Evolutionary conservation across 2,888 invertebrate species (phyloP).

Genomic region (Oligia latruncula): DNA sequence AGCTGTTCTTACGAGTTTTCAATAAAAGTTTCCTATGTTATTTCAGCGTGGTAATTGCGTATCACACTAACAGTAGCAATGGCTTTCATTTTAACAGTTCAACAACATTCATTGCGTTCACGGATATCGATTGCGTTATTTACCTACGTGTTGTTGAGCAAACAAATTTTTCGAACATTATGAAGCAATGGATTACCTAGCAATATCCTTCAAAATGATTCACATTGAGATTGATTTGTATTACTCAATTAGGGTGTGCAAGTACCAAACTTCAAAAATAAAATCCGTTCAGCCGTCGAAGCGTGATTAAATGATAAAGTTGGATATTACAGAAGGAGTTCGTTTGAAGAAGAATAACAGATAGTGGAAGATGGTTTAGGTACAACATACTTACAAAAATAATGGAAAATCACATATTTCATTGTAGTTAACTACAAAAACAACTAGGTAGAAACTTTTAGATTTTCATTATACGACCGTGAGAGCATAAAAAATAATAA

Average conservation of each 20-base stretch:
- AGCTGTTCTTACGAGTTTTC: background rate
- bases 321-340: background rate
- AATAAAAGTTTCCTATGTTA: background rate
- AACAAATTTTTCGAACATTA: no score
- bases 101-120: no score
- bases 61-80: no score
- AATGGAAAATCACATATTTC: slow-evolving; percentile 47
- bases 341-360: background rate
- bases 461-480: background rate
- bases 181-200: no score
- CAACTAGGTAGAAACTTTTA: background rate
- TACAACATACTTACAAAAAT: slow-evolving; percentile 44
- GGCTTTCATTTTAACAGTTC: no score
- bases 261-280: background rate
- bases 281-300: background rate
- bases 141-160: no score
- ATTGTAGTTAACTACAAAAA: slow-evolving; percentile 28
- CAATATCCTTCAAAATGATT: no score
- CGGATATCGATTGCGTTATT: no score
- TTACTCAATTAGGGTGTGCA: no score
- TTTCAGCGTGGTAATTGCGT: background rate
- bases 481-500: slow-evolving; percentile 26
- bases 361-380: background rate
- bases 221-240: no score
- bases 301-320: background rate